Conservation (phyloP, 2,113 vertebrate genomes). For the Xenotilapia flavipinnis region DNA sequence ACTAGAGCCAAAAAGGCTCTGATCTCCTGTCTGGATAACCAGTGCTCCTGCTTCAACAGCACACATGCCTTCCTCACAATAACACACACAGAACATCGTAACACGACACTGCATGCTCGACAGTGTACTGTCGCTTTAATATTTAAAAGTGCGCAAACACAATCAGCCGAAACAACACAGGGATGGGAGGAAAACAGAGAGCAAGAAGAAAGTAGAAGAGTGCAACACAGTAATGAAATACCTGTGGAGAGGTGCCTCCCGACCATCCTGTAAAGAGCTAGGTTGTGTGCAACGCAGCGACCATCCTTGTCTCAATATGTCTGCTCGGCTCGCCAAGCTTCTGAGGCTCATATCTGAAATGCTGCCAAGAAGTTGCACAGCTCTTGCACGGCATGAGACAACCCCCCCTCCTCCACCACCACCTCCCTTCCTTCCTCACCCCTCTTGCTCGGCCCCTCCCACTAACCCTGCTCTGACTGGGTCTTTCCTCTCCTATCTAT, state of each 20-base stretch:
- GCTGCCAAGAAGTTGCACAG: conserved; percentile 79
- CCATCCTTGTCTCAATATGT: conserved; percentile 79
- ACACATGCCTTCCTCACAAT: neutral
- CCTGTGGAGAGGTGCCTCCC: conserved; percentile 81
- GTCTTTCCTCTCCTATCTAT: conserved; percentile 65
- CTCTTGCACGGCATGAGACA: conserved; percentile 70
- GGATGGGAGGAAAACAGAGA: neutral
- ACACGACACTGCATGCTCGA: neutral
- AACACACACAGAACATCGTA: neutral
- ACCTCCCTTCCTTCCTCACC: conserved; percentile 54
- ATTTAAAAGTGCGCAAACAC: conserved; percentile 4
- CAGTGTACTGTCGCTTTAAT: neutral
- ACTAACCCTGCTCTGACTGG: conserved; percentile 66
- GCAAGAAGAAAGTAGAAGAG: neutral
- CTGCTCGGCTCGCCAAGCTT: conserved; percentile 72
- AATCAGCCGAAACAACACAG: conserved; percentile 33
- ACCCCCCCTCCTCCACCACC: neutral
- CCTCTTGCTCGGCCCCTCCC: conserved; percentile 52
- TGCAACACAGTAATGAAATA: conserved; percentile 74
- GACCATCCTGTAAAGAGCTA: conserved; percentile 81
- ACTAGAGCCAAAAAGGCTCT: conserved; percentile 77
- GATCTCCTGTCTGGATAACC: conserved; percentile 58
- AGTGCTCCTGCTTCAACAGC: neutral
- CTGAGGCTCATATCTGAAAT: conserved; percentile 78
- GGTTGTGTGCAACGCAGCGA: conserved; percentile 72